These are phyloP conservation scores for Bembecia ichneumoniformis DNA, from an alignment of 2,888 invertebrate species.

Conservation along the genomic window DNA sequence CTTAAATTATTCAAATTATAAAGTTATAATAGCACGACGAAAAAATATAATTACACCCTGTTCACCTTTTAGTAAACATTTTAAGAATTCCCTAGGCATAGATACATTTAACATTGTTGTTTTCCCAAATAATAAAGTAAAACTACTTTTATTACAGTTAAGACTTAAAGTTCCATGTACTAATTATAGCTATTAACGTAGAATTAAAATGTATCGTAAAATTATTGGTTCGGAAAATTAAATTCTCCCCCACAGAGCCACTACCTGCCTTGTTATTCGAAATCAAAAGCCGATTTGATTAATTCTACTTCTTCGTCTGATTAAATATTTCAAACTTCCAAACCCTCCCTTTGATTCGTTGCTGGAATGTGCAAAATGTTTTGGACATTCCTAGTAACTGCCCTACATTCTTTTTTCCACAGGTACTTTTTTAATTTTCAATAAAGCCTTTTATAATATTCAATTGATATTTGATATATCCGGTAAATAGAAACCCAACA, in stretches of 20 bases:
- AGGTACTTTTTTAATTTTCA: neutral
- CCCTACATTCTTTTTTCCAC: neutral
- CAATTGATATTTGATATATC: neutral
- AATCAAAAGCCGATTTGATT: slow-evolving; percentile 30
- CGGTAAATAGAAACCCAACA: slow-evolving; percentile 10
- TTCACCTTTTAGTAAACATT: too few relatives aligned
- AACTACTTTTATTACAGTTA: too few relatives aligned
- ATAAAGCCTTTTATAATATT: neutral
- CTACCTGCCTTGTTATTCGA: slow-evolving; percentile 22
- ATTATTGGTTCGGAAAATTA: slow-evolving; percentile 29
- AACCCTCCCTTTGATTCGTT: slow-evolving; percentile 21
- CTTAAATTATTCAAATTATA: too few relatives aligned
- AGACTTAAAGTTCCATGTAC: too few relatives aligned
- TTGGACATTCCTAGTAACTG: slow-evolving; percentile 2
- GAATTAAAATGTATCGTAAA: slow-evolving; percentile 15
- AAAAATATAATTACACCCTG: too few relatives aligned
- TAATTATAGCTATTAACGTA: neutral
- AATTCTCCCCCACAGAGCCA: slow-evolving; percentile 13
- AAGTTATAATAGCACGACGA: too few relatives aligned
- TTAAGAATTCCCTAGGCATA: too few relatives aligned
- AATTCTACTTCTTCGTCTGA: slow-evolving; percentile 24
- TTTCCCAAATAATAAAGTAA: too few relatives aligned
- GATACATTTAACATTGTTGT: too few relatives aligned
- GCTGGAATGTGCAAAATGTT: slow-evolving; percentile 22
- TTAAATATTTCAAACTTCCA: slow-evolving; percentile 32